phyloP scores from a whole-genome alignment of 2,797 vertebrate genomes.

The Leptoclinus maculatus region DNA sequence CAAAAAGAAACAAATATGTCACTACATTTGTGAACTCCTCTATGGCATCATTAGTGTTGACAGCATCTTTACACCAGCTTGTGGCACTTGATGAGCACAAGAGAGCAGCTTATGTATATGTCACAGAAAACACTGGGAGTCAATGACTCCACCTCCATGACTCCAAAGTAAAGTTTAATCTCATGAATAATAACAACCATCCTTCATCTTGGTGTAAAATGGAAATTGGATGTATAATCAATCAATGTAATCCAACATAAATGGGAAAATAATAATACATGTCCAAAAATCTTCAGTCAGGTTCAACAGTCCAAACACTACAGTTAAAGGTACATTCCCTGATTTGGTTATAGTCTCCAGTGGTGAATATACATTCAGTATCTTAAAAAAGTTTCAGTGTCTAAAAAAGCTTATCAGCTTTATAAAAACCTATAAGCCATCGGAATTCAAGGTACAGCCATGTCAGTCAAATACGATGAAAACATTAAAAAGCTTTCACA shows the following conservation, averaged over 20 bases:
- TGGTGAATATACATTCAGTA: not conserved
- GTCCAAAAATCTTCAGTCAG: not conserved
- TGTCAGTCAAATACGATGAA: not conserved
- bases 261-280: not conserved
- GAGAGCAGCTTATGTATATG: constrained; percentile 16
- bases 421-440: not conserved
- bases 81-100: constrained; percentile 68
- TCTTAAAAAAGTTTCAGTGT: not conserved
- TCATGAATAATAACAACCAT: constrained; percentile 5
- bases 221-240: not conserved
- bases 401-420: not conserved
- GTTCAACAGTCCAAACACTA: not conserved
- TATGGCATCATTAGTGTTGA: constrained; percentile 30
- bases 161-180: constrained; percentile 23
- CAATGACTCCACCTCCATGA: not conserved
- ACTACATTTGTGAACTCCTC: constrained; percentile 21
- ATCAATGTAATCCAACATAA: constrained; percentile 4
- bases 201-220: not conserved
- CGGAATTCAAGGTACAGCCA: not conserved
- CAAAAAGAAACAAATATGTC: constrained; percentile 17
- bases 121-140: constrained; percentile 2
- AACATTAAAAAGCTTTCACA: constrained; percentile 6
- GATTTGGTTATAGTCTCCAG: not conserved
- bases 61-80: constrained; percentile 41
- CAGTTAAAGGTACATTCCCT: not conserved